These are phyloP conservation scores for Callyntrura guangdongensis DNA, from an alignment of 2,888 invertebrate genomes.

Conservation along the genomic window DNA sequence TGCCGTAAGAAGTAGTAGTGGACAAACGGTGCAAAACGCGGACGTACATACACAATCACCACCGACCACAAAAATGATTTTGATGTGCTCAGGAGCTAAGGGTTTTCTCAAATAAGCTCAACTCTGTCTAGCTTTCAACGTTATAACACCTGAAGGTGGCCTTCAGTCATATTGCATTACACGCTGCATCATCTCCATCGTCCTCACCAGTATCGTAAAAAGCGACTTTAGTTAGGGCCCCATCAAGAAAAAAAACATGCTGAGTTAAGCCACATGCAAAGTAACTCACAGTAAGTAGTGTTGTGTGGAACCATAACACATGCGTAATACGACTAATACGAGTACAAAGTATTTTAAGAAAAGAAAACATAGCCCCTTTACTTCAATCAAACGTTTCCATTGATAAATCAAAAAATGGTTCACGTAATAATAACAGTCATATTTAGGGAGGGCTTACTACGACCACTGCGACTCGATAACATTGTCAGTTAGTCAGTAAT, in stretches of 20 bases:
- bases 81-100: conserved; percentile 82
- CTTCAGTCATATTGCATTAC: conserved; percentile 81
- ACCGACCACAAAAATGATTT: conserved; percentile 49
- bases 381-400: conserved; percentile 75
- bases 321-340: not conserved
- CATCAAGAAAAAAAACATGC: conserved; percentile 29
- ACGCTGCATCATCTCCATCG: conserved; percentile 61
- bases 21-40: conserved; percentile 51
- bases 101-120: conserved; percentile 84
- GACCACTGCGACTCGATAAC: not conserved
- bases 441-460: conserved; percentile 30
- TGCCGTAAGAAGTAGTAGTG: conserved; percentile 1
- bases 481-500: conserved; percentile 18
- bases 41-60: conserved; percentile 50
- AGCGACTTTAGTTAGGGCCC: conserved; percentile 56
- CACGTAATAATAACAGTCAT: conserved; percentile 55
- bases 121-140: conserved; percentile 81
- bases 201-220: conserved; percentile 50
- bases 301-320: conserved; percentile 21
- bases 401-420: conserved; percentile 65
- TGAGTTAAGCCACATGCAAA: conserved; percentile 27
- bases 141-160: conserved; percentile 84
- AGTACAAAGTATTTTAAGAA: conserved; percentile 14
- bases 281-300: not conserved
- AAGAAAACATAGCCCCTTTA: conserved; percentile 59